These are phyloP conservation scores for Acrobasis consociella DNA, from an alignment of 2,888 invertebrate genomes.

Conservation along the genomic window DNA sequence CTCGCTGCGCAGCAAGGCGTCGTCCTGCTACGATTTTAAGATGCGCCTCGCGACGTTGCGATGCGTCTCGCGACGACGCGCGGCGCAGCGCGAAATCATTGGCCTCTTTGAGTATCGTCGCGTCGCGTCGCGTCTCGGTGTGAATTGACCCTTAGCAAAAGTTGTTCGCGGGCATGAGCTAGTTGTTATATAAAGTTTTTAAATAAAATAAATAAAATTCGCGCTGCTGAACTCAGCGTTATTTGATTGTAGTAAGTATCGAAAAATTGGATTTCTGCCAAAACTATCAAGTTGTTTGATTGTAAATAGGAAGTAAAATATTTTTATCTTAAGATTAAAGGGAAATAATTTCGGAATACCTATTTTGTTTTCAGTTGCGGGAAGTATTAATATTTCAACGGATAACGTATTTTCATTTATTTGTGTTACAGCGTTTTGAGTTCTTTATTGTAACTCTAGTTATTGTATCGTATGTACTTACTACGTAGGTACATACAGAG, in stretches of 20 bases:
- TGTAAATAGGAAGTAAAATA: neutral
- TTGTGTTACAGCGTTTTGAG: neutral
- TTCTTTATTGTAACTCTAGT: neutral
- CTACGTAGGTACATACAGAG: no score
- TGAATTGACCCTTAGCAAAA: no score
- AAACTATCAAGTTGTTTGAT: neutral
- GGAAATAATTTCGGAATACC: neutral
- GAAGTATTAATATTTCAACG: conserved; percentile 12
- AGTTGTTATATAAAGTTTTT: no score
- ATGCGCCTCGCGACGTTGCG: no score
- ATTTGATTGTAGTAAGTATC: neutral
- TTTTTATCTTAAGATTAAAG: conserved; percentile 15
- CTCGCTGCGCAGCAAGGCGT: neutral
- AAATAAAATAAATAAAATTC: no score
- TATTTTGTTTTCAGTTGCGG: conserved; percentile 13
- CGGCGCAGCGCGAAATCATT: no score
- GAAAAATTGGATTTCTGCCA: conserved; percentile 1
- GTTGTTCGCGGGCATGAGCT: no score
- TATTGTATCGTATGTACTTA: neutral
- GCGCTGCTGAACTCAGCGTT: neutral
- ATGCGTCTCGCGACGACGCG: no score
- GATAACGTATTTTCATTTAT: neutral
- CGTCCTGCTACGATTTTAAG: neutral
- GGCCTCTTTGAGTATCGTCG: no score
- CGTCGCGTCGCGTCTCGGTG: no score